Conservation (phyloP, 2,888 invertebrate genomes). For the Oscheius sp. region DNA sequence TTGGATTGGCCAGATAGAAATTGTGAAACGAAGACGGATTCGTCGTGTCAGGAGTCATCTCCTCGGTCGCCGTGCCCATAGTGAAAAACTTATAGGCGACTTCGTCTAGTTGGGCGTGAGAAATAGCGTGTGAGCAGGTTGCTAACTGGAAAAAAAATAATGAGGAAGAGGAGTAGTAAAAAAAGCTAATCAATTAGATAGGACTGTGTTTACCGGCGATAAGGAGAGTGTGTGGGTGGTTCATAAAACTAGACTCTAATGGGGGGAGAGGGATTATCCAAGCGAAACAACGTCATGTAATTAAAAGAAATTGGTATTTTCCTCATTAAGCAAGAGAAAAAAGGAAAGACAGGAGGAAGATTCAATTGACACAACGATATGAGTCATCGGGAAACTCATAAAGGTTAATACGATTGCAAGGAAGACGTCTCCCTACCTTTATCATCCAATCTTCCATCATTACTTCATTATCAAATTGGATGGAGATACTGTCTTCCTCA, state of each 20-base stretch:
- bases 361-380: background rate
- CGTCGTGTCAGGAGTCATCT: slow-evolving; percentile 14
- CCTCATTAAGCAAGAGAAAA: too few species aligned
- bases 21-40: slow-evolving; percentile 28
- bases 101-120: slow-evolving; percentile 66
- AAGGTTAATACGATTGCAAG: background rate
- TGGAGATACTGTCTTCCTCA: slow-evolving; percentile 41
- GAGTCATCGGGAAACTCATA: background rate
- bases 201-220: background rate
- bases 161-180: too few species aligned
- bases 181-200: background rate
- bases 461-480: slow-evolving; percentile 46
- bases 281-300: background rate
- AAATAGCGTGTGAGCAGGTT: slow-evolving; percentile 61
- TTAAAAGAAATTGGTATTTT: too few species aligned
- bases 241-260: too few species aligned
- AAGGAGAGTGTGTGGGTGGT: too few species aligned
- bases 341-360: background rate
- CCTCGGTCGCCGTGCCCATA: slow-evolving; percentile 31
- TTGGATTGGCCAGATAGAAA: slow-evolving; percentile 62
- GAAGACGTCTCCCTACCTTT: slow-evolving; percentile 57
- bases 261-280: too few species aligned
- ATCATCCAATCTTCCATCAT: slow-evolving; percentile 63
- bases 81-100: slow-evolving; percentile 58
- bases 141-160: slow-evolving; percentile 58